A percentile compares a stretch with the other conserved stretches of the same genome.
Evolutionary conservation across 2,113 vertebrate genomes (phyloP).

Genomic region (Rhabdomys dilectus): DNA sequence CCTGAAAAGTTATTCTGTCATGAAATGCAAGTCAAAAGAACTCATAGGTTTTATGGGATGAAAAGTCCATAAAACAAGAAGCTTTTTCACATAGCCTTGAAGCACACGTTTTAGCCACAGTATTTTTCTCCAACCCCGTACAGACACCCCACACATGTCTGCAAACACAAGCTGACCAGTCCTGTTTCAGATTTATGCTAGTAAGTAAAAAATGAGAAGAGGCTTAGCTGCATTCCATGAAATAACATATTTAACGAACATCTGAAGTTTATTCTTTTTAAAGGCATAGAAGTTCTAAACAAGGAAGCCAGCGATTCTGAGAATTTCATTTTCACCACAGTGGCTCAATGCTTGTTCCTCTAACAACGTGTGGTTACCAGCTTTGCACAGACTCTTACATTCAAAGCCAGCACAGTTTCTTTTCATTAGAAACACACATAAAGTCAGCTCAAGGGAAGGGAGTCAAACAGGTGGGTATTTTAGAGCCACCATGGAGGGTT

Average conservation of each 20-base stretch:
- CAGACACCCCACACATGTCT: background rate
- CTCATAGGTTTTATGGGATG: background rate
- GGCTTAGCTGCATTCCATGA: conserved; percentile 45
- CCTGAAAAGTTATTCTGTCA: conserved; percentile 13
- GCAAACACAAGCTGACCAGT: conserved; percentile 25
- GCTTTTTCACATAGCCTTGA: background rate
- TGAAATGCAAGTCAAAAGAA: conserved; percentile 55
- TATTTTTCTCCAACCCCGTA: background rate
- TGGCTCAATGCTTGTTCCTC: conserved; percentile 58
- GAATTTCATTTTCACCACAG: conserved; percentile 65
- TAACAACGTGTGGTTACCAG: background rate
- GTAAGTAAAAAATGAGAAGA: conserved; percentile 15
- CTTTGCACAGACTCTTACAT: accelerated
- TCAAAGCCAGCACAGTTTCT: background rate
- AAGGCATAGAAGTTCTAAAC: conserved; percentile 43
- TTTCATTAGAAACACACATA: background rate
- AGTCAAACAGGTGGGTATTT: background rate
- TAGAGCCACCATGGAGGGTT: background rate
- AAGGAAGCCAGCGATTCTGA: conserved; percentile 63
- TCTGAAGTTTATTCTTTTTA: conserved; percentile 40
- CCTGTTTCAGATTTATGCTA: conserved; percentile 41
- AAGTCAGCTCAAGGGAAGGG: background rate
- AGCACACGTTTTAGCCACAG: background rate
- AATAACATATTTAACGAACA: conserved; percentile 41
- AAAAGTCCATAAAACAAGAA: conserved; percentile 13